Evolutionary conservation across 2,888 invertebrate species (phyloP).

Genomic region (Ceratothoa steindachneri): DNA sequence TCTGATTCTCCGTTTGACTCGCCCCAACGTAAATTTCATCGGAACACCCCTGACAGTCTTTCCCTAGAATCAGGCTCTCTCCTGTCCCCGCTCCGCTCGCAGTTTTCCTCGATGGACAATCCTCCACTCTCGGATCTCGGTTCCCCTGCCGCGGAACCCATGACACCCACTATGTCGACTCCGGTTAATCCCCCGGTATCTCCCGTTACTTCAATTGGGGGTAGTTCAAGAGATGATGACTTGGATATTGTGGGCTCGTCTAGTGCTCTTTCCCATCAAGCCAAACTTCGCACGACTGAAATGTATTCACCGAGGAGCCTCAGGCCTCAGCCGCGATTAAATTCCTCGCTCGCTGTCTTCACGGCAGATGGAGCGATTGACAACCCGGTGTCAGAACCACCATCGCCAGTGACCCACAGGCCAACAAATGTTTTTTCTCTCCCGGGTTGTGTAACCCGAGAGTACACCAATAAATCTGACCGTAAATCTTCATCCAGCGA

Average conservation of each 20-base stretch:
- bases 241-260: neutral
- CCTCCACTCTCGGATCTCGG: neutral
- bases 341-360: no score
- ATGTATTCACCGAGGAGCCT: no score
- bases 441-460: no score
- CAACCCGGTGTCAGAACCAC: no score
- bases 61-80: slow-evolving; percentile 34
- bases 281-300: no score
- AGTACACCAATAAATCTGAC: no score
- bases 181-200: slow-evolving; percentile 3
- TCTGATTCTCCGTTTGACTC: slow-evolving; percentile 43
- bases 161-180: neutral
- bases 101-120: neutral
- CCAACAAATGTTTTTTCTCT: no score
- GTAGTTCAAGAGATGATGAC: neutral
- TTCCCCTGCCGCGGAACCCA: neutral
- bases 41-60: slow-evolving; percentile 41
- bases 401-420: no score
- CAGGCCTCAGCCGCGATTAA: no score
- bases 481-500: no score
- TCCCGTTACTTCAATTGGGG: neutral
- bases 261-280: no score
- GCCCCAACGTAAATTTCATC: slow-evolving; percentile 38
- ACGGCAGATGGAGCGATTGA: no score
- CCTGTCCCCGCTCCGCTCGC: slow-evolving; percentile 26